Conservation (phyloP, 1,140 invertebrate genomes). For the Drosophila willistoni region DNA sequence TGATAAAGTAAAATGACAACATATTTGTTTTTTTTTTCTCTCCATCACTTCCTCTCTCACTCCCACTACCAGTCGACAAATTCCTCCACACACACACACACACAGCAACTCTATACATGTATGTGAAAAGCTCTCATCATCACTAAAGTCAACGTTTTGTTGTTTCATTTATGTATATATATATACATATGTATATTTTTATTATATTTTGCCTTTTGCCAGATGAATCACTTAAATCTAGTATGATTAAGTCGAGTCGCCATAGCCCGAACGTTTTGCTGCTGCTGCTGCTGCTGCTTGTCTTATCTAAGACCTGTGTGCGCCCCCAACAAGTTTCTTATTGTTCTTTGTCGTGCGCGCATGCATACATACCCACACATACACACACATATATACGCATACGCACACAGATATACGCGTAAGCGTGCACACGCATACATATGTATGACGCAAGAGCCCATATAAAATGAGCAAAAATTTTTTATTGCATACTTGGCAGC, state of each 20-base stretch:
- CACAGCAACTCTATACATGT: not conserved
- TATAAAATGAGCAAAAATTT: slow-evolving; percentile 47
- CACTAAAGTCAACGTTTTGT: slow-evolving; percentile 9
- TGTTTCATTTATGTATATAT: slow-evolving; percentile 23
- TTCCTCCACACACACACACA: slow-evolving; percentile 12
- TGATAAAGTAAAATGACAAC: slow-evolving; percentile 45
- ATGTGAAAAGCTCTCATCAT: slow-evolving; percentile 10
- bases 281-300: slow-evolving; percentile 18
- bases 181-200: not conserved
- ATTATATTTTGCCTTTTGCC: slow-evolving; percentile 24
- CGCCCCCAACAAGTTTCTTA: slow-evolving; percentile 73
- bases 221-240: slow-evolving; percentile 22
- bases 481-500: slow-evolving; percentile 79
- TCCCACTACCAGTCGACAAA: too few species aligned
- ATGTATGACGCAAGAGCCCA: slow-evolving; percentile 61
- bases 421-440: slow-evolving; percentile 4
- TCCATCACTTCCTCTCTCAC: slow-evolving; percentile 10
- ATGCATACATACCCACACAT: slow-evolving; percentile 1
- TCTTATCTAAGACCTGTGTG: slow-evolving; percentile 9
- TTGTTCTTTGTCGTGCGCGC: slow-evolving; percentile 34
- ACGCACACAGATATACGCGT: not conserved
- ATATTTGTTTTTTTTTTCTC: slow-evolving; percentile 56
- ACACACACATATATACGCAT: not conserved
- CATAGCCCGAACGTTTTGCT: slow-evolving; percentile 18
- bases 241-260: slow-evolving; percentile 19